Base-by-base conservation (phyloP, 2,113 vertebrate species). In the Xenopus laevis region DNA sequence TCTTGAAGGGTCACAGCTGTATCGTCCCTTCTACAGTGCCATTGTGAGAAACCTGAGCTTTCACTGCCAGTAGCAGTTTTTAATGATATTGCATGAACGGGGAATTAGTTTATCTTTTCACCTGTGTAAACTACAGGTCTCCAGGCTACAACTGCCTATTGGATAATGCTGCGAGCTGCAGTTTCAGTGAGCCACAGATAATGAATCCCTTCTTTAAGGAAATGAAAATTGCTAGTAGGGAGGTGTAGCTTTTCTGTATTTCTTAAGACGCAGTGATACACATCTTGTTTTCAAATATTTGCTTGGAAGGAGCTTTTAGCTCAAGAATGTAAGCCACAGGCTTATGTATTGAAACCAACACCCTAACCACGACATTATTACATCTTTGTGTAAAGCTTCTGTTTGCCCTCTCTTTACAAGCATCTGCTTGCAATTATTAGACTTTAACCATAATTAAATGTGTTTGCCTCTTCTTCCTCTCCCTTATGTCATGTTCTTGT, bases 251-350 rank as follows among this genome's bases (percentile, higher is more conserved):
- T 53, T 53, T 13, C 17, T 9, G 17, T 53, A 53, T 53, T 17
- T 53, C 50, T 53, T 40, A 40, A 40, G 33, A 40, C 33, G 33
- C 33, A 40, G 33, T 40, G 60, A 62, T 11, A 62, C 23, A 62
- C 60, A 62, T 62, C 23, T 30, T 30, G 60, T 62, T 62, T 62
- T 62, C 60, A 62, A 62, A 20, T 62, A 62, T 62, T 62, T 62
- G 21, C 60, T 62, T 21, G 60, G 20, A 62, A 62, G 60, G 60
- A 23, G 60, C 13, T 62, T 62, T 62, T 40, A 40, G 20, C 23
- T 62, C 60, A 62, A 62, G 60, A 62, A 62, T 62, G 23, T 62
- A 62, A 62, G 60, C 60, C 60, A 30, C 60, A 62, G 15, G 60
- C 20, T 62, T 62, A 62, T 62, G 23, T 30, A 62, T 62, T 62